A percentile compares a stretch with the other conserved stretches of the same genome.
phyloP scores from a whole-genome alignment of 2,797 vertebrate species.

The Catostomus latipinnis region DNA sequence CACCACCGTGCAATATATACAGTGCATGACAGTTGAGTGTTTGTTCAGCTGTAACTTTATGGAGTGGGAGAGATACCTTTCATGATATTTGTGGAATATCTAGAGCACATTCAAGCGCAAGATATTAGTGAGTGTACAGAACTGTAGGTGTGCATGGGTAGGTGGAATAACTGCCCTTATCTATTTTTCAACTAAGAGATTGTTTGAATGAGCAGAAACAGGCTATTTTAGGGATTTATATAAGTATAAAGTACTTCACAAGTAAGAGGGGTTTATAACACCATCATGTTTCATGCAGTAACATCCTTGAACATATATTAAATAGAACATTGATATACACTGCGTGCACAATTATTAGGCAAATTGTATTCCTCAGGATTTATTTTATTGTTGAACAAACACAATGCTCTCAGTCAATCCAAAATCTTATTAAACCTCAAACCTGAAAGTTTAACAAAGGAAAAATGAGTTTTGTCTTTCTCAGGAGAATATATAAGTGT shows the following conservation, averaged over 20 bases:
- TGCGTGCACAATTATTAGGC: too few species aligned
- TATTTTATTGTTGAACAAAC: too few species aligned
- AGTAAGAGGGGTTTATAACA: background rate
- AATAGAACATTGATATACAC: too few species aligned
- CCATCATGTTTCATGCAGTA: background rate
- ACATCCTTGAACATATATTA: background rate
- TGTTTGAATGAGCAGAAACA: conserved; percentile 2
- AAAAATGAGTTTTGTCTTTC: too few species aligned
- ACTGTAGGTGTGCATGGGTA: conserved; percentile 33
- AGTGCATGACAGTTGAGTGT: too few species aligned
- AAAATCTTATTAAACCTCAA: too few species aligned
- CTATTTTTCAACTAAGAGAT: conserved; percentile 16
- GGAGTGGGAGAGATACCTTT: background rate
- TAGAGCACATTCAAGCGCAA: conserved; percentile 6
- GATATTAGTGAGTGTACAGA: conserved; percentile 15
- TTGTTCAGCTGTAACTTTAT: background rate
- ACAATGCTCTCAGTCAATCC: too few species aligned
- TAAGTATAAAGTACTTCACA: background rate
- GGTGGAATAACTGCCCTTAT: conserved; percentile 33
- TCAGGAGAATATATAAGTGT: too few species aligned
- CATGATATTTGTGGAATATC: conserved; percentile 37
- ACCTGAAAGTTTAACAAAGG: too few species aligned
- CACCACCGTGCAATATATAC: too few species aligned
- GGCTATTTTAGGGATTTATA: conserved; percentile 21
- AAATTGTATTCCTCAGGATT: too few species aligned